Percentiles rank a stretch among this genome's conserved stretches.
phyloP scores from a whole-genome alignment of 2,888 invertebrate genomes.

The Lysandra coridon region DNA sequence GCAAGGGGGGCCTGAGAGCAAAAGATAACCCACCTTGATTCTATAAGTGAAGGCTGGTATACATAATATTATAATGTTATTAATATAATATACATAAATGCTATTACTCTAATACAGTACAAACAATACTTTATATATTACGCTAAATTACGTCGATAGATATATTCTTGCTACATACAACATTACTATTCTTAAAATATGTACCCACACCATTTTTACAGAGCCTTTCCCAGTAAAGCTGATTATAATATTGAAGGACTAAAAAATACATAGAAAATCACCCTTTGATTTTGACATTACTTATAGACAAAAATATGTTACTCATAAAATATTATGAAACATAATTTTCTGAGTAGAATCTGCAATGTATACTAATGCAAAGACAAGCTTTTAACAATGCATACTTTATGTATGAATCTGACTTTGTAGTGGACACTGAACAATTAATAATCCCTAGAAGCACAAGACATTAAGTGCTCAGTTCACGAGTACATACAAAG shows the following conservation, averaged over 20 bases:
- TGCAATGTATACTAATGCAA: not conserved
- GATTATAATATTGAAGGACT: not conserved
- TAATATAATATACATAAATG: not conserved
- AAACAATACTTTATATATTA: not conserved
- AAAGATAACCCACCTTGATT: slow-evolving; percentile 42
- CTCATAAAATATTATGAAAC: not conserved
- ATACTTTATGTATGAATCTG: not conserved
- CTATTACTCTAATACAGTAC: not conserved
- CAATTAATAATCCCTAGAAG: not conserved
- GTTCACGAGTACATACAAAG: not conserved
- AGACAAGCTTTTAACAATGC: not conserved
- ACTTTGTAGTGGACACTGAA: not conserved
- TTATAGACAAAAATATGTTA: not conserved
- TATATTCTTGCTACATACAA: not conserved
- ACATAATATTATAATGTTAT: not conserved
- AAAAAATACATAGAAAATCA: not conserved
- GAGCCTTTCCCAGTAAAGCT: not conserved
- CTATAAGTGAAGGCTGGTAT: not conserved
- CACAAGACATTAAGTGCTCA: not conserved
- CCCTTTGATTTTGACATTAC: not conserved
- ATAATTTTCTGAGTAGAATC: not conserved
- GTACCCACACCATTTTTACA: not conserved
- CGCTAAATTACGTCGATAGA: not conserved
- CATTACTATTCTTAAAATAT: not conserved
- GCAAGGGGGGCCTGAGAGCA: not conserved